A percentile compares a stretch with the other conserved stretches of the same genome.
phyloP scores from a whole-genome alignment of 2,113 vertebrate genomes.

The Pica pica region DNA sequence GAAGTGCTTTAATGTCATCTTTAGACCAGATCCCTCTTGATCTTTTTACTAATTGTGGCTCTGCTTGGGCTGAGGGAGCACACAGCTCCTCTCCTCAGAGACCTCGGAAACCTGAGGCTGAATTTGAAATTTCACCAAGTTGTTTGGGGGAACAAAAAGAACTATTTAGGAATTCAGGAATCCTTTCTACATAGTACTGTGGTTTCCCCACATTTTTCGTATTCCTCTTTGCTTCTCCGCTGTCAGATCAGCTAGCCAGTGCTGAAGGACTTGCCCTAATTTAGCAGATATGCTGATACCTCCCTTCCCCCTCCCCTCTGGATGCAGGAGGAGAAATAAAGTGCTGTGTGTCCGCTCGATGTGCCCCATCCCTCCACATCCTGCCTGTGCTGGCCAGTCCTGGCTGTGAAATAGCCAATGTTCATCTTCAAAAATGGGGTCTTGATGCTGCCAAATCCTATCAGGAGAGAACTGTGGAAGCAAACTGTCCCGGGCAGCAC shows the following conservation, averaged over 20 bases:
- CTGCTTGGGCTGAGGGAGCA: background rate
- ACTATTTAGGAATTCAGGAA: background rate
- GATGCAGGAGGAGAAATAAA: background rate
- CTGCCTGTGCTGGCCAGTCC: background rate
- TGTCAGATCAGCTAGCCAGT: background rate
- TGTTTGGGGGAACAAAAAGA: background rate
- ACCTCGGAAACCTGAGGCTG: background rate
- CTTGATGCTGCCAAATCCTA: background rate
- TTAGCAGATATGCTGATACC: background rate
- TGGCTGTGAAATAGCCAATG: background rate
- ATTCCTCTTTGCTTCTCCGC: background rate
- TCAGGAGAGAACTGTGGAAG: background rate
- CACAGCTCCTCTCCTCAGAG: background rate
- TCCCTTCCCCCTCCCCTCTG: background rate
- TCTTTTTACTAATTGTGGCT: background rate
- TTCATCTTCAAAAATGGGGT: background rate
- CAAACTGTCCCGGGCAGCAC: background rate
- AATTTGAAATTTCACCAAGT: background rate
- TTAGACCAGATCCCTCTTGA: background rate
- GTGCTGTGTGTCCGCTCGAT: rapidly evolving
- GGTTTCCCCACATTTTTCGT: background rate
- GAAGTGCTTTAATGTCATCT: background rate
- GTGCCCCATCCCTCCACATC: background rate
- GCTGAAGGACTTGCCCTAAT: background rate
- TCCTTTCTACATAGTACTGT: background rate